phyloP scores from a whole-genome alignment of 1,140 invertebrate genomes.

The Drosophila sucinea region DNA sequence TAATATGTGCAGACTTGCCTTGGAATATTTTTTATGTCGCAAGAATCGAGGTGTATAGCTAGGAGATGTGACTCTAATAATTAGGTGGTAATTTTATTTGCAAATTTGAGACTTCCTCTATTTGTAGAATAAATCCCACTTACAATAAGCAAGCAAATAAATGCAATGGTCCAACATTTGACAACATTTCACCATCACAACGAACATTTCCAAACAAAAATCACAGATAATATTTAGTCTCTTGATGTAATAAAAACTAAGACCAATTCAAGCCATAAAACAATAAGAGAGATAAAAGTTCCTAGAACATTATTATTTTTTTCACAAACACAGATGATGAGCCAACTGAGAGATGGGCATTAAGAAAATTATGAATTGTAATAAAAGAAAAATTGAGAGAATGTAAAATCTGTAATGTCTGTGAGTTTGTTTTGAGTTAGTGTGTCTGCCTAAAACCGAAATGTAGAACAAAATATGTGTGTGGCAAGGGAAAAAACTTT shows the following conservation, averaged over 20 bases:
- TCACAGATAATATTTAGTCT: constrained; percentile 48
- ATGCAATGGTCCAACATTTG: background rate
- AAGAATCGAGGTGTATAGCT: too few species aligned
- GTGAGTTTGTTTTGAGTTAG: background rate
- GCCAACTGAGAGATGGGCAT: constrained; percentile 30
- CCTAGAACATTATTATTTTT: constrained; percentile 38
- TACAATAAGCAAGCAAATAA: too few species aligned
- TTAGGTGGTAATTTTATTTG: too few species aligned
- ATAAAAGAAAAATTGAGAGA: constrained; percentile 45
- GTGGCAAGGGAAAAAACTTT: constrained; percentile 53
- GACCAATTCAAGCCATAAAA: constrained; percentile 58
- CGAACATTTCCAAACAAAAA: constrained; percentile 32
- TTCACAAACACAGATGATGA: background rate
- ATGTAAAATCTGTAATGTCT: too few species aligned
- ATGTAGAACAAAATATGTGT: constrained; percentile 26
- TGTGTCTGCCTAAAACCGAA: constrained; percentile 31
- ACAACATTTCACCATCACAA: constrained; percentile 28
- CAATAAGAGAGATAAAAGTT: constrained; percentile 51
- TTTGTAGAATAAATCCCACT: too few species aligned
- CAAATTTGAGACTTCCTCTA: too few species aligned
- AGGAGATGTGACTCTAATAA: too few species aligned
- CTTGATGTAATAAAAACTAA: constrained; percentile 50
- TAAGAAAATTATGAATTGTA: constrained; percentile 69
- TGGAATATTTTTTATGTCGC: too few species aligned
- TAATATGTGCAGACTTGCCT: too few species aligned